Evolutionary conservation across 1,140 invertebrate genomes (phyloP).

Genomic region (Cepaea nemoralis): DNA sequence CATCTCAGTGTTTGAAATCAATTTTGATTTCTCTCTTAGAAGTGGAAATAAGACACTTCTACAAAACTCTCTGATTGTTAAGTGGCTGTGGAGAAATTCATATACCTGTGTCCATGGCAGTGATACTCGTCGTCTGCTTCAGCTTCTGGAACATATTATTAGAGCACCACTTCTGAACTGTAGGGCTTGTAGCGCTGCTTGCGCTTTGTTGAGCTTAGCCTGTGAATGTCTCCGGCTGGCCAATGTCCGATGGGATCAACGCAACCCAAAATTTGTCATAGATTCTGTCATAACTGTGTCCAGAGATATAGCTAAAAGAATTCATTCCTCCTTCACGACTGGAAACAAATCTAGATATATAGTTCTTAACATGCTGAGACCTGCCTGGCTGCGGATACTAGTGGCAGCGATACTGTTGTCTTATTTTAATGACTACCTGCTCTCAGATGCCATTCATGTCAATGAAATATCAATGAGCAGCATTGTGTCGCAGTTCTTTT

Average conservation of each 20-base stretch:
- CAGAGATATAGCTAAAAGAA: not conserved
- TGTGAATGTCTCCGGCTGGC: slow-evolving; percentile 9
- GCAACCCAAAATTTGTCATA: slow-evolving; percentile 6
- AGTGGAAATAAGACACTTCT: not conserved
- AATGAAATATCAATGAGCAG: not conserved
- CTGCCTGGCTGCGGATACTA: slow-evolving; percentile 5
- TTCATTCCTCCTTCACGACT: not conserved
- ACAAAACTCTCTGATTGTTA: slow-evolving; percentile 11
- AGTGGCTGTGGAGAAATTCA: slow-evolving; percentile 19
- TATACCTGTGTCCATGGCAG: not conserved
- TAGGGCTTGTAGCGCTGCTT: not conserved
- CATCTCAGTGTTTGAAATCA: slow-evolving; percentile 29
- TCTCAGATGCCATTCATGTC: slow-evolving; percentile 11
- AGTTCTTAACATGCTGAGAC: not conserved
- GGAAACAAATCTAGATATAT: not conserved
- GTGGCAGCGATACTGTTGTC: slow-evolving; percentile 1
- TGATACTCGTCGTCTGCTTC: not conserved
- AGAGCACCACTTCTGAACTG: not conserved
- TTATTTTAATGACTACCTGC: not conserved
- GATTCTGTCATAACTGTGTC: slow-evolving; percentile 12
- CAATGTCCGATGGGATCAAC: not conserved
- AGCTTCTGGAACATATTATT: not conserved
- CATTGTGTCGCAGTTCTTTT: slow-evolving; percentile 30
- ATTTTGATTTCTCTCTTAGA: slow-evolving; percentile 13
- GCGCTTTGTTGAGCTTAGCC: slow-evolving; percentile 8